These are phyloP conservation scores for Psephotus haematonotus DNA, from an alignment of 2,113 vertebrate species.

Conservation along the genomic window DNA sequence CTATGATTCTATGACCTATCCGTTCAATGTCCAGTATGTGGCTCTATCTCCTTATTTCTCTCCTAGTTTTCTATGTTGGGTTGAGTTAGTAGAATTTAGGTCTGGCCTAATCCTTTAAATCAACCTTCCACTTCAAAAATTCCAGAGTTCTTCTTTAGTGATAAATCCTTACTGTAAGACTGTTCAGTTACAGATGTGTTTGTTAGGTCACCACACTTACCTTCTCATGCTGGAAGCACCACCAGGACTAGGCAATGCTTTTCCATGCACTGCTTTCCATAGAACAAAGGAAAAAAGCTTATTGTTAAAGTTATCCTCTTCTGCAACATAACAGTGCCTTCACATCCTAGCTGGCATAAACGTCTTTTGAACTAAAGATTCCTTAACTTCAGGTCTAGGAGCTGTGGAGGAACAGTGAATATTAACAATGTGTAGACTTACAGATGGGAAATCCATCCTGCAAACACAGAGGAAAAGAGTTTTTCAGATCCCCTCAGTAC, in stretches of 20 bases:
- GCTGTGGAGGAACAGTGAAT: not conserved
- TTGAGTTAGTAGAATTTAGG: not conserved
- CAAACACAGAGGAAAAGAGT: not conserved
- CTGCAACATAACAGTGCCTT: not conserved
- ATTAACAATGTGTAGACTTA: not conserved
- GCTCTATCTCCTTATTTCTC: not conserved
- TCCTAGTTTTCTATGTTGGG: not conserved
- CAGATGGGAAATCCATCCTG: not conserved
- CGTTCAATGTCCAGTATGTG: not conserved
- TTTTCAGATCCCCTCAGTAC: not conserved
- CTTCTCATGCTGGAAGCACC: not conserved
- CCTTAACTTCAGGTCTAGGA: not conserved
- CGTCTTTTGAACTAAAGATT: not conserved
- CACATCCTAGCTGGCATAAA: not conserved
- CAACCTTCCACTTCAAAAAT: not conserved
- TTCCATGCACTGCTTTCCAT: not conserved
- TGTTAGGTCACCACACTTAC: not conserved
- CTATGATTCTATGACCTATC: not conserved
- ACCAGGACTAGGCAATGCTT: not conserved
- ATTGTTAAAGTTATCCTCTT: not conserved
- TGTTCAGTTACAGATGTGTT: not conserved
- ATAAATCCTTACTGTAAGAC: not conserved
- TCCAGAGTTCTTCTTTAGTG: not conserved
- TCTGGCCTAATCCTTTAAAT: not conserved
- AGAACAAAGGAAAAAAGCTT: not conserved